Base-by-base conservation (phyloP, 2,797 vertebrate species). In the Zenarchopterus dispar region DNA sequence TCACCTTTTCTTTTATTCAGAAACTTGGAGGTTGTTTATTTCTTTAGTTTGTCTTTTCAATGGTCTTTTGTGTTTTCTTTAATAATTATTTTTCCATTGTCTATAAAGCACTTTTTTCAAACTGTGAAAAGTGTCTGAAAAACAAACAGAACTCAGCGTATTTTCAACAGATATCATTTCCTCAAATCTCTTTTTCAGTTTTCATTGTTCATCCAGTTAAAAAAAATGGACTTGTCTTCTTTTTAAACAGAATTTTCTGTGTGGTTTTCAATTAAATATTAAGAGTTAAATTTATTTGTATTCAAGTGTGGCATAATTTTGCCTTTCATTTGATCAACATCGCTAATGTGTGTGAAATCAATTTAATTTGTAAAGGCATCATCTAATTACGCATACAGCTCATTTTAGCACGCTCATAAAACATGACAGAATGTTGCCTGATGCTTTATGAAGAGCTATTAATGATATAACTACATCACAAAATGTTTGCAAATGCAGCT, bases 301-400 rank as follows among this genome's bases (percentile, higher is more conserved):
- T 39, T 11, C 43, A 67, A 44, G 8, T 18, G 36, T 2, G 0
- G 18, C 3, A 47, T 15, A 70, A 26, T 72, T 61, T 19, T 64
- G n/a, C 22, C 24, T 26, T 71, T 52, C 23, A 21, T 61, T 62
- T 69, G 10, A 54, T 19, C 22, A 15, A 51, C 17, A 55, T 11
- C 28, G 36, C 21, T 28, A 46, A 64, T 54, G 22, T 71, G 58
- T 24, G 31, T 51, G 42, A 70, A 67, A 78, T 45, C 8, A 46
- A 4, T 45, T 61, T 54, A 11, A 71, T 73, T 73, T 62, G 44
- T 16, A 17, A 42, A 59, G 3, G n/a, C 36, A 70, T 28, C 5
- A 54, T 51, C 58, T 62, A 56, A 73, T 75, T 70, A 63, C 26
- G 4, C 41, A 62, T 49, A 44, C 41, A 61, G 47, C 49, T 65